Percentiles rank a stretch among this genome's conserved stretches.
Evolutionary conservation across 2,113 vertebrate genomes (phyloP).

Genomic region (Alligator mississippiensis): DNA sequence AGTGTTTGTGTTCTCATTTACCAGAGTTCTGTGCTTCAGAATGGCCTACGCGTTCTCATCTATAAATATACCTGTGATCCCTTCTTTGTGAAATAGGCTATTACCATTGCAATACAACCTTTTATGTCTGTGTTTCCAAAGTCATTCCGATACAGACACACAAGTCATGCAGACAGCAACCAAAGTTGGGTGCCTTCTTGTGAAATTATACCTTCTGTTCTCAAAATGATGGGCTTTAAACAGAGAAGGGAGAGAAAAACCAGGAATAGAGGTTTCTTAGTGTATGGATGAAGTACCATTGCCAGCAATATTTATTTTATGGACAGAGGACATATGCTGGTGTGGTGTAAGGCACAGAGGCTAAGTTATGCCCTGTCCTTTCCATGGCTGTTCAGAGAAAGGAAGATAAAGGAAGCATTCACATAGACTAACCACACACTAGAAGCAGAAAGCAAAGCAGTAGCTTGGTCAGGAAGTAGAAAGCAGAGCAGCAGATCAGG

Average conservation of each 20-base stretch:
- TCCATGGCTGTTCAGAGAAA: not conserved
- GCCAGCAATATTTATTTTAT: too few species aligned
- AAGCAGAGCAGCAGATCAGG: too few species aligned
- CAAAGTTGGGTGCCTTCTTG: not conserved
- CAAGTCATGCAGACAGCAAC: too few species aligned
- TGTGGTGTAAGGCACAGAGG: not conserved
- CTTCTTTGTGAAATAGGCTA: not conserved
- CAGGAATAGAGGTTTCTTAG: not conserved
- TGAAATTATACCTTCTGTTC: not conserved
- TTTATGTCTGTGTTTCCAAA: not conserved
- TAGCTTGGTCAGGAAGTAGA: too few species aligned
- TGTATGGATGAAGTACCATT: too few species aligned
- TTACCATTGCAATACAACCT: not conserved
- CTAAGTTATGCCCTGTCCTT: not conserved
- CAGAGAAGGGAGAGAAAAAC: not conserved
- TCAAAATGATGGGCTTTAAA: not conserved
- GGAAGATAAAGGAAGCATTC: too few species aligned
- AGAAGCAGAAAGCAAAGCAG: too few species aligned
- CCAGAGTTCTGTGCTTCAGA: not conserved
- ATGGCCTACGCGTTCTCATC: not conserved
- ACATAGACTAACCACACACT: too few species aligned
- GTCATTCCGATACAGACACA: not conserved
- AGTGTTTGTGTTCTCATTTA: too few species aligned
- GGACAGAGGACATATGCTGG: not conserved
- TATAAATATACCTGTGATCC: not conserved